Evolutionary conservation across 2,888 invertebrate species (phyloP), one percentile per base, ranked within the genome.

Genomic region (Creontiades dilutus): DNA sequence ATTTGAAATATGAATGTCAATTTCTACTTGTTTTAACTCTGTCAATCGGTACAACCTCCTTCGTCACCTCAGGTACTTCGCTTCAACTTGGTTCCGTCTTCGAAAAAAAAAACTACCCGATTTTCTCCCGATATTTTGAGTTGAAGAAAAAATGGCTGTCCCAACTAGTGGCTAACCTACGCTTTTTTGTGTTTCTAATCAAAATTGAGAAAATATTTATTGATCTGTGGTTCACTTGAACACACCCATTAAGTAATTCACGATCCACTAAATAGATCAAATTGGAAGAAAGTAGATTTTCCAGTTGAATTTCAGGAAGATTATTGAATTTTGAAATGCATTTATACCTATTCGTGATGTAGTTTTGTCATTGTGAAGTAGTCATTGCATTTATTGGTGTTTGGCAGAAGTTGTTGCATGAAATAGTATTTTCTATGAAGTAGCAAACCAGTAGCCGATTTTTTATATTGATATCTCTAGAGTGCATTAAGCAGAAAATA

Each of bases 131-230:
- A 57, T 48, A 55, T 86, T 68, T 37, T 61, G 68, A 27, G 37
- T 57, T 86, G 2, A 76, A 47, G 87, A 46, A 48, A 88, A 47
- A 68, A 81, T 52, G 89, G 89, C 89, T 89, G 89, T 89, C 89
- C 89, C 23, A 68, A 89, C 82, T 82, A 89, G 68, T 82, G 89
- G 89, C 89, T 89, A 89, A 89, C 89, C 89, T 89, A 88, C 82
- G 82, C 82, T 82, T 82, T 82, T 46, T 52, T 82, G 82, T 52
- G 46, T 82, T 82, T 23, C 52, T 82, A 14, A 48, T 14, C 19
- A 19, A 82, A 52, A 13, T 23, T 3, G 19, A 23, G 9, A 68
- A 0, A 61, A 68, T 13, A 0, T 68, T 57, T 0, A 16, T 37
- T 52, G 52, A 52, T 52, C 52, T 52, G 52, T 52, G 52, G 52